phyloP scores from a whole-genome alignment of 2,888 invertebrate genomes.

The Tachina grossa region DNA sequence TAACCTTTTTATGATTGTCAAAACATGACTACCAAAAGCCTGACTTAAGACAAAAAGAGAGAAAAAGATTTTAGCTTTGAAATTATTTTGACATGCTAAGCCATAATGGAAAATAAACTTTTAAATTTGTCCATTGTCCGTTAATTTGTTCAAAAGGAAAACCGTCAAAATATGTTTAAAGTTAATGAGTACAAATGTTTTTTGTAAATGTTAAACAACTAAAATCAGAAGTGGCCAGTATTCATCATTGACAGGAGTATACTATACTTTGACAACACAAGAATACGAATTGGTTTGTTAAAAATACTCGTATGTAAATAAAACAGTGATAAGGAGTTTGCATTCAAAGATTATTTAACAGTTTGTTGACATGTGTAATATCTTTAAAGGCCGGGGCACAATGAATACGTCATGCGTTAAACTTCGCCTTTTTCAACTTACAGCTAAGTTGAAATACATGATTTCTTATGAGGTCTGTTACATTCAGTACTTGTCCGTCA shows the following conservation, averaged over 20 bases:
- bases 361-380: slow-evolving; percentile 1
- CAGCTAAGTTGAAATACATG: no score
- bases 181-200: slow-evolving; percentile 55
- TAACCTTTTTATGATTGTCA: slow-evolving; percentile 73
- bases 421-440: no score
- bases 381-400: no score
- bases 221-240: slow-evolving; percentile 19
- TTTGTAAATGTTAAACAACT: slow-evolving; percentile 38
- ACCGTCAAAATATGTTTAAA: slow-evolving; percentile 53
- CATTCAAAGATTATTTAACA: slow-evolving; percentile 3
- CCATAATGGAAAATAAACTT: slow-evolving; percentile 42
- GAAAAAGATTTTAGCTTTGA: slow-evolving; percentile 7
- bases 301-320: background rate
- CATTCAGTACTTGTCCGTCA: no score
- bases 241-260: slow-evolving; percentile 31
- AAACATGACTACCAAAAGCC: slow-evolving; percentile 71
- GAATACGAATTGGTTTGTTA: background rate
- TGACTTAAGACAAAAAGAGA: slow-evolving; percentile 2
- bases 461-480: no score
- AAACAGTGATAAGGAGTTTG: slow-evolving; percentile 34
- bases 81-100: slow-evolving; percentile 60
- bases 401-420: no score
- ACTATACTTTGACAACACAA: slow-evolving; percentile 11
- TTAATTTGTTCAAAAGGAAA: slow-evolving; percentile 25
- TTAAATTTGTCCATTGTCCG: slow-evolving; percentile 15